Percentiles rank a stretch among this genome's conserved stretches.
Evolutionary conservation across 1,140 invertebrate species (phyloP).

Genomic region (Drosophila chauvacae): DNA sequence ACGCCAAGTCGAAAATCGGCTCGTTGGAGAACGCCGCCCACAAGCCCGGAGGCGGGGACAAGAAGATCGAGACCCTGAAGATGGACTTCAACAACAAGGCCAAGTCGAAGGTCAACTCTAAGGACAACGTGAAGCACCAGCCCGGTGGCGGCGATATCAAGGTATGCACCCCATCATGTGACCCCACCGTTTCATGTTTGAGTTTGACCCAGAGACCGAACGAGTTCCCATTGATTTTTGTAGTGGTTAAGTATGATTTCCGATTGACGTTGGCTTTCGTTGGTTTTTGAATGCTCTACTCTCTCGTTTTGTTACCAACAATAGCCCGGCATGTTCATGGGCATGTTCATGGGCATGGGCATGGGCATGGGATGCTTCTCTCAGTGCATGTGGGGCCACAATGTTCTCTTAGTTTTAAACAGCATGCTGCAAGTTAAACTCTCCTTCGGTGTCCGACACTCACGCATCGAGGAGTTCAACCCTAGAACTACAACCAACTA

Average conservation of each 20-base stretch:
- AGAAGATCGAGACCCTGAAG: constrained; percentile 95
- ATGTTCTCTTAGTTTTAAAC: constrained; percentile 34
- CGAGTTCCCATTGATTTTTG: constrained; percentile 46
- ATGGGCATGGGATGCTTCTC: constrained; percentile 6
- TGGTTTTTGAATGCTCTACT: constrained; percentile 45
- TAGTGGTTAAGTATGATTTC: constrained; percentile 48
- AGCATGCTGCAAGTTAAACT: constrained; percentile 57
- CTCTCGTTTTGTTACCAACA: constrained; percentile 39
- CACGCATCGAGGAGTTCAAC: constrained; percentile 2
- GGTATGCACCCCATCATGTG: constrained; percentile 86
- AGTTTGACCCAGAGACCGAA: constrained; percentile 51
- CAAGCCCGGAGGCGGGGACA: constrained; percentile 95
- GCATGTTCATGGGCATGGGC: constrained; percentile 34
- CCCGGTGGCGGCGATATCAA: constrained; percentile 94
- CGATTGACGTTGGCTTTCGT: constrained; percentile 37
- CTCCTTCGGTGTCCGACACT: constrained; percentile 6
- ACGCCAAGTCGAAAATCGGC: constrained; percentile 96
- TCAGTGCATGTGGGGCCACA: constrained; percentile 48
- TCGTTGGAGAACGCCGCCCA: constrained; percentile 97
- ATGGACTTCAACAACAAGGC: constrained; percentile 96
- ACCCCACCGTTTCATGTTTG: constrained; percentile 42
- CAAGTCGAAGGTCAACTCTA: constrained; percentile 95
- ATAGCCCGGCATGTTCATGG: constrained; percentile 34
- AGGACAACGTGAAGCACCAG: constrained; percentile 90
- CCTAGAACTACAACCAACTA: constrained; percentile 36